Evolutionary conservation across 2,797 vertebrate species (phyloP), one percentile per base, ranked within the genome.

Genomic region (Holocentrus rufus): DNA sequence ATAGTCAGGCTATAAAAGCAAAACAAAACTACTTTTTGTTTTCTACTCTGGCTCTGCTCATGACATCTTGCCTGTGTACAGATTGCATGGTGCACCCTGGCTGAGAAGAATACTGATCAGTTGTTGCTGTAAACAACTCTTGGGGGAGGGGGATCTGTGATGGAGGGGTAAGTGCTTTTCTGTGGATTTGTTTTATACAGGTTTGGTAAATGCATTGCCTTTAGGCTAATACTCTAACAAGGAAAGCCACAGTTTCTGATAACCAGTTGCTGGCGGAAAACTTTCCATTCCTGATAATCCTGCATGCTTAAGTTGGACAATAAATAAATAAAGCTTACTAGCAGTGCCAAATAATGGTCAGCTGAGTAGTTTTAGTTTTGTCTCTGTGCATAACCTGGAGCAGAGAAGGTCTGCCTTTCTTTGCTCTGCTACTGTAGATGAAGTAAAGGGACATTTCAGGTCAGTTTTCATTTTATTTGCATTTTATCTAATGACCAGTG

Each of bases 21-120:
- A 81, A 71, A 61, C 67, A 59, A 52, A 62, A 72, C 22, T 14
- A 55, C 65, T 72, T 74, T 42, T 42, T 77, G 77, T 86, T 79
- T 86, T 44, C 71, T 73, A 64, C 65, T 73, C 80, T 84, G 62
- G 78, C 57, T 77, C 61, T 74, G 65, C 76, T 77, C 54, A 74
- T 78, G 83, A 78, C 76, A 77, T 80, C 79, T 73, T 82, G 66
- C 82, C 84, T 56, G 69, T 80, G 64, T 49, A 73, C 65, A 77
- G 75, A 68, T 69, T 81, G 80, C 73, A 69, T 4, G 1, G 72
- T 65, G 74, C 31, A 68, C 34, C 72, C 64, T 42, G 62, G 74
- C 85, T 79, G 84, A 88, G 81, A 77, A 76, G 86, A 91, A 91
- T 88, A 91, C 85, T 84, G 85, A 90, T 83, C 85, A 87, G 72